Evolutionary conservation across 1,140 invertebrate species (phyloP).

Genomic region (Plectus sambesii): DNA sequence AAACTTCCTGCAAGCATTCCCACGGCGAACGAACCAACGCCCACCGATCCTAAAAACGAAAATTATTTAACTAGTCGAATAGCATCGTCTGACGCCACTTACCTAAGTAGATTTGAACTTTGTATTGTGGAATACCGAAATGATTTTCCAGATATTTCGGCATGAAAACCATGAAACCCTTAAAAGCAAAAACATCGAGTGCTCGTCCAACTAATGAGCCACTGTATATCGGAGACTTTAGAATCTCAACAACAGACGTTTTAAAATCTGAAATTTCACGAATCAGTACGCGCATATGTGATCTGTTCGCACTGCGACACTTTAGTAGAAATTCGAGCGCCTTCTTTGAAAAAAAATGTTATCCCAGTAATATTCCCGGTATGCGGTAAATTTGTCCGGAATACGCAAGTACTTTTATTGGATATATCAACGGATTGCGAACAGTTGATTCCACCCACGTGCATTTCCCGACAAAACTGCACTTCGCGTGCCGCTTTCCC

Average conservation of each 20-base stretch:
- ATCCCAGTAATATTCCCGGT: no score
- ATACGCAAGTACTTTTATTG: no score
- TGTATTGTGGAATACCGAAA: slow-evolving; percentile 26
- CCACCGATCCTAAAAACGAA: not conserved
- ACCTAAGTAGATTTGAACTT: slow-evolving; percentile 26
- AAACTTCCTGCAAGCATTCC: not conserved
- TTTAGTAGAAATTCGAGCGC: slow-evolving; percentile 19
- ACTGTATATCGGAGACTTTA: slow-evolving; percentile 24
- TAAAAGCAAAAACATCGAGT: slow-evolving; percentile 28
- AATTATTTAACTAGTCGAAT: no score
- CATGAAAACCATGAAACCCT: slow-evolving; percentile 29
- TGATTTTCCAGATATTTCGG: slow-evolving; percentile 26
- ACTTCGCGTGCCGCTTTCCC: no score
- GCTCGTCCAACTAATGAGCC: slow-evolving; percentile 26
- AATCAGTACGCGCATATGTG: no score
- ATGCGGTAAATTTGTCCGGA: no score
- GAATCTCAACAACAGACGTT: slow-evolving; percentile 12
- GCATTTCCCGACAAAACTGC: no score
- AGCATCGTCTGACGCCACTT: no score
- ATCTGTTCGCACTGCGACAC: no score
- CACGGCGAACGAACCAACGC: not conserved
- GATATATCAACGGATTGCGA: no score
- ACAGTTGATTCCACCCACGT: no score
- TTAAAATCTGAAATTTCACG: slow-evolving; percentile 21
- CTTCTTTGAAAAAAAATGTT: no score